Base-by-base conservation (phyloP, 2,797 vertebrate genomes). In the Sebastes vulpes region DNA sequence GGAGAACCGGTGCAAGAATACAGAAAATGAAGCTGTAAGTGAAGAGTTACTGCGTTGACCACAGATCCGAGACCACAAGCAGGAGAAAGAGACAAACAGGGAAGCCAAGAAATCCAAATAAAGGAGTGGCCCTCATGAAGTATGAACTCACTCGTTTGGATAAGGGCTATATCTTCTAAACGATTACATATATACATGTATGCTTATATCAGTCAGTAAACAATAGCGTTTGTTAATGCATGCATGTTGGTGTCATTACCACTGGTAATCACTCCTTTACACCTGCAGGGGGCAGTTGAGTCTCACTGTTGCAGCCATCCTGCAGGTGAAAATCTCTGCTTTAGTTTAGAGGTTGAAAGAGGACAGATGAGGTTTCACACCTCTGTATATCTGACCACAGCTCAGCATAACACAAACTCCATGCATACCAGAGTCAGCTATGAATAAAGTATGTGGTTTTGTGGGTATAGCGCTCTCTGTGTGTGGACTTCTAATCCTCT, bases 221-320 rank as follows among this genome's bases (percentile, higher is more conserved):
- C 21, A 64, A 9, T 46, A 23, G 7, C 3, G 12, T 42, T 21
- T 16, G 16, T 21, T 32, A 2, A 12, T 26, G 20, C 8, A 18
- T 11, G n/a, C 5, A 14, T 68, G 2, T 21, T 58, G 16, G 42
- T 42, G 38, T 46, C 42, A 3, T 23, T 0, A 2, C 6, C 11
- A 23, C 26, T 10, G 2, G 64, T 75, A 64, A 4, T 61, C 3
- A 1, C 75, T 58, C 1, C 10, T 7, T 38, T 63, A 0, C 11
- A 6, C 87, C 92, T 82, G 81, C 75, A 94, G 92, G 79, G 38
- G 90, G 93, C 91, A 72, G 59, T 63, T 52, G 14, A 50, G 59
- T 2, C 5, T 60, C 80, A 73, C 76, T 4, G 9, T 1, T 54
- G 63, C 50, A 66, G 61, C 18, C 9, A 1, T 12, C 28, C 23